Evolutionary conservation across 2,113 vertebrate species (phyloP).

Genomic region (Leucopsar rothschildi): DNA sequence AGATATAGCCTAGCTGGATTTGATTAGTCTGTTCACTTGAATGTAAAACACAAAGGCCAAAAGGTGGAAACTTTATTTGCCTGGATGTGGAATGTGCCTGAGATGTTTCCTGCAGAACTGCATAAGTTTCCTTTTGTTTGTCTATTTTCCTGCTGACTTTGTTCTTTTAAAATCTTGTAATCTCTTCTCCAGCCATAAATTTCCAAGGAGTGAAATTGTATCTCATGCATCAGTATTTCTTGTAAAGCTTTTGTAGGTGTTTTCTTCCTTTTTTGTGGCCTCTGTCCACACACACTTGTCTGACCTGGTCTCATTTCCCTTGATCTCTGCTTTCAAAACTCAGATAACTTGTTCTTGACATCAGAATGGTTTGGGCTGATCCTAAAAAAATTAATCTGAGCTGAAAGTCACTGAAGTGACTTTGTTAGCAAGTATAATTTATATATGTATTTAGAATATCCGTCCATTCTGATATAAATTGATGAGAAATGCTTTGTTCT

Average conservation of each 20-base stretch:
- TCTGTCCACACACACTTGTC: neutral
- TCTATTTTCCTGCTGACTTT: neutral
- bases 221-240: neutral
- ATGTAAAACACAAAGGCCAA: neutral
- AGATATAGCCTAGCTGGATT: neutral
- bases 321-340: neutral
- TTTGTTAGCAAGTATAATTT: neutral
- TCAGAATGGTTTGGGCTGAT: neutral
- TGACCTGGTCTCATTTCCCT: neutral
- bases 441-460: neutral
- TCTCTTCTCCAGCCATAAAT: neutral
- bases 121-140: neutral
- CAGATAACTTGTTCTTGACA: neutral
- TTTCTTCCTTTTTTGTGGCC: neutral
- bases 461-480: neutral
- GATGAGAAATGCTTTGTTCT: neutral
- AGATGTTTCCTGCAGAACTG: neutral
- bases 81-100: neutral
- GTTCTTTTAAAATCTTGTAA: neutral
- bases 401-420: neutral
- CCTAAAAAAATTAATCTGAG: neutral
- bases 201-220: neutral
- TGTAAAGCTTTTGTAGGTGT: neutral
- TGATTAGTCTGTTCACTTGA: neutral
- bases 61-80: neutral